Evolutionary conservation across 2,113 vertebrate species (phyloP).

Genomic region (Bujurquina vittata): DNA sequence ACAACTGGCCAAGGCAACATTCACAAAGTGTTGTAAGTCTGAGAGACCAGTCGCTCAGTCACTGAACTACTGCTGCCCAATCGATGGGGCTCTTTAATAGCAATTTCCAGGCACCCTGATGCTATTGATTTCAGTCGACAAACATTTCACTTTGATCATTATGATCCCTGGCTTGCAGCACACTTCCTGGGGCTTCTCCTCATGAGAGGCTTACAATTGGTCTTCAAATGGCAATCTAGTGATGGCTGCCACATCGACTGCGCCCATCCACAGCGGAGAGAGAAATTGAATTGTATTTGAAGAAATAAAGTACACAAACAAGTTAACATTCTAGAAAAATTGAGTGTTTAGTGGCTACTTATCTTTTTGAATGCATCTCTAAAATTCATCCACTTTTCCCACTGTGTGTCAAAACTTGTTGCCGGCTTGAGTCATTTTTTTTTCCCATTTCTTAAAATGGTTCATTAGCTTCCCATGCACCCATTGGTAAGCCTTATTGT

Average conservation of each 20-base stretch:
- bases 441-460: conserved; percentile 23
- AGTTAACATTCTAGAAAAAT: conserved; percentile 38
- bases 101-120: conserved; percentile 76
- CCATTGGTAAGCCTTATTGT: conserved; percentile 56
- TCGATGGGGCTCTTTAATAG: conserved; percentile 77
- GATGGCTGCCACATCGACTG: conserved; percentile 42
- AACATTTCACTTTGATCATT: conserved; percentile 80
- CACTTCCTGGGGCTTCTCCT: conserved; percentile 69
- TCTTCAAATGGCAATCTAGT: conserved; percentile 62
- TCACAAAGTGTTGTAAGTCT: conserved; percentile 32
- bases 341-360: background rate
- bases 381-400: background rate
- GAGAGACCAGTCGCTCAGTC: conserved; percentile 53
- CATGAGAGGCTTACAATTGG: conserved; percentile 52
- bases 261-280: conserved; percentile 22
- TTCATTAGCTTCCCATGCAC: conserved; percentile 60
- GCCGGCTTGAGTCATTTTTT: conserved; percentile 28
- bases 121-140: conserved; percentile 77
- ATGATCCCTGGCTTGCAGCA: conserved; percentile 67
- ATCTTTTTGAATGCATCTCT: background rate
- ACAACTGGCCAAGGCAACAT: conserved; percentile 47
- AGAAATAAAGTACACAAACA: conserved; percentile 49
- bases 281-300: conserved; percentile 51
- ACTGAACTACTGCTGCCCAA: conserved; percentile 58
- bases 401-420: conserved; percentile 34